Conservation (phyloP, 1,140 invertebrate species). For the Nomia melanderi region DNA sequence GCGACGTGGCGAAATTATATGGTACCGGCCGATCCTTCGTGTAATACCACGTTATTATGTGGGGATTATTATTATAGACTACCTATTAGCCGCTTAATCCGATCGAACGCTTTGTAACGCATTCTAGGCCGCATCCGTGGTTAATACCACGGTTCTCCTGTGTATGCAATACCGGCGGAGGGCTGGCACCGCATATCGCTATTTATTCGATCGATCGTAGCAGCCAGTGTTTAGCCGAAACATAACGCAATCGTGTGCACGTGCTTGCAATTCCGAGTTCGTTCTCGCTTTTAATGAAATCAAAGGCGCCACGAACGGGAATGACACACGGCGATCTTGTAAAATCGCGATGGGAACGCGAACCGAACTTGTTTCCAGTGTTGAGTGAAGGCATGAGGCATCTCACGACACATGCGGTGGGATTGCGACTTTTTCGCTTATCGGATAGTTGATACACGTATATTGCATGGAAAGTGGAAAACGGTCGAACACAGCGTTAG, state of each 20-base stretch:
- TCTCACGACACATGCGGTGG: no score
- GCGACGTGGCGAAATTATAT: slow-evolving; percentile 61
- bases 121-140: slow-evolving; percentile 61
- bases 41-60: slow-evolving; percentile 67
- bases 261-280: slow-evolving; percentile 10
- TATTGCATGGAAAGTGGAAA: no score
- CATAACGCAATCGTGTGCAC: slow-evolving; percentile 37
- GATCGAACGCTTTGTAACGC: slow-evolving; percentile 68
- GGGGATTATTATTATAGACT: slow-evolving; percentile 68
- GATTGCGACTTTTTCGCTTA: no score
- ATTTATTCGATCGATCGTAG: slow-evolving; percentile 49
- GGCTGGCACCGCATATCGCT: slow-evolving; percentile 21
- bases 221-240: background rate
- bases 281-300: slow-evolving; percentile 32
- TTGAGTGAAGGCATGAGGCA: no score
- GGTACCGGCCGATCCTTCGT: slow-evolving; percentile 54
- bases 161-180: slow-evolving; percentile 18
- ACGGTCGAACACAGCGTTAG: no score
- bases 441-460: no score
- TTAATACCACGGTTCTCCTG: slow-evolving; percentile 57
- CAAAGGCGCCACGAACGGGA: slow-evolving; percentile 8
- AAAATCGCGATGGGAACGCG: background rate
- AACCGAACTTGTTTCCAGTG: background rate
- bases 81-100: slow-evolving; percentile 67
- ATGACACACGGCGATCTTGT: background rate